Base-by-base conservation (phyloP, 2,113 vertebrate genomes). In the Microtus richardsoni region DNA sequence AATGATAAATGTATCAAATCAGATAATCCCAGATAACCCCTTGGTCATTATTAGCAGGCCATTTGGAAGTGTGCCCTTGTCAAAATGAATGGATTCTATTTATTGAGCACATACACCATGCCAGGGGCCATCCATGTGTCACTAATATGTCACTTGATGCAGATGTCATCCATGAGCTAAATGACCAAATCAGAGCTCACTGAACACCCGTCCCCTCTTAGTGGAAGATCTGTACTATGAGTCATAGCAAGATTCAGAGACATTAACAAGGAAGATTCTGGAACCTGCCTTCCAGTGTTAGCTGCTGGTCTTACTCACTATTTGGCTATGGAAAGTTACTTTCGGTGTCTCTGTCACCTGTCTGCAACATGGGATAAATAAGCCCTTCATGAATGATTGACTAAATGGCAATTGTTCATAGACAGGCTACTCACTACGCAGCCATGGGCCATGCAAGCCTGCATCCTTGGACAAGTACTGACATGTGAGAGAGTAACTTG, bases 11-110 rank as follows among this genome's bases (percentile, higher is more conserved):
- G 49, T 12, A 47, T 39, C 24, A 66, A 96, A 94, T 89, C 91
- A 91, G 94, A 87, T 80, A 80, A 91, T 74, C 82, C 44, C 36
- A 39, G n/a, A 39, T 62, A 62, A 60, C 78, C 33, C 62, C 78
- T 28, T 64, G 91, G 73, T 89, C 91, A 73, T 86, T 54, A 93
- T 80, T 91, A 91, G 79, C 89, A 39, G 73, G 87, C 64, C 79
- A 68, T 49, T 77, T 84, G 64, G 86, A 94, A 75, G 66, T 84
- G 33, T 89, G 44, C 84, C 86, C 39, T 84, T 85, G 80, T 96
- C 78, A 54, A 62, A 97, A 95, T 94, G 79, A 97, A 95, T 80
- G 87, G 24, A 52, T 91, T 89, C 83, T 89, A 64, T 95, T 84
- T 89, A 64, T 49, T 94, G 91, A 93, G 75, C 60, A 92, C 77